Percentiles rank a stretch among this genome's conserved stretches.
phyloP scores from a whole-genome alignment of 1,140 invertebrate genomes.

The Grapholita molesta region DNA sequence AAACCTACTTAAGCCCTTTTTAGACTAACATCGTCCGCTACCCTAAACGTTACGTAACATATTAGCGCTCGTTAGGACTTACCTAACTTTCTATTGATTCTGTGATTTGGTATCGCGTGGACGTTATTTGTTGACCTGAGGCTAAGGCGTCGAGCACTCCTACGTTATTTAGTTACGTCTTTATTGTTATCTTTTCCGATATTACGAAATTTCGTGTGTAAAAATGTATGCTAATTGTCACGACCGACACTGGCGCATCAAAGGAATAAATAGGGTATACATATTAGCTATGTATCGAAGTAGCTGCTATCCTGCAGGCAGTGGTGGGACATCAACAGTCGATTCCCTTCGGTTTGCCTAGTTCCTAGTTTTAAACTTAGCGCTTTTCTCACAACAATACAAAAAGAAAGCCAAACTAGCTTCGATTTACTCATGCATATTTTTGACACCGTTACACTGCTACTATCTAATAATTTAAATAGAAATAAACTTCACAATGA shows the following conservation, averaged over 20 bases:
- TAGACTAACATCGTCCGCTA: background rate
- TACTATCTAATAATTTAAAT: background rate
- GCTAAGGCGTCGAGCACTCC: background rate
- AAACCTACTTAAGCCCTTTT: background rate
- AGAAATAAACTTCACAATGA: background rate
- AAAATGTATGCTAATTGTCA: background rate
- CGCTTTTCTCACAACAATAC: too few species aligned
- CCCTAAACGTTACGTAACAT: slow-evolving; percentile 9
- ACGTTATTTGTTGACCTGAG: background rate
- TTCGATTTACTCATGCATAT: too few species aligned
- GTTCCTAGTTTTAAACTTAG: too few species aligned
- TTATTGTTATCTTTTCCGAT: background rate
- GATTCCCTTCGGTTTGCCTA: too few species aligned
- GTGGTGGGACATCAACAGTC: too few species aligned
- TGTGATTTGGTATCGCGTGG: background rate
- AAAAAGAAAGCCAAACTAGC: too few species aligned
- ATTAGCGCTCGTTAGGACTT: slow-evolving; percentile 13
- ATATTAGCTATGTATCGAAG: too few species aligned
- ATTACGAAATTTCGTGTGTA: background rate
- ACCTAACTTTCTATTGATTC: slow-evolving; percentile 16
- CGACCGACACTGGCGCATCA: background rate
- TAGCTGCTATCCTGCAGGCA: too few species aligned
- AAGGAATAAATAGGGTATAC: too few species aligned
- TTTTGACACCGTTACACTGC: too few species aligned
- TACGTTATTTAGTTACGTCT: background rate